Evolutionary conservation across 2,797 vertebrate species (phyloP).

Genomic region (Trachurus trachurus): DNA sequence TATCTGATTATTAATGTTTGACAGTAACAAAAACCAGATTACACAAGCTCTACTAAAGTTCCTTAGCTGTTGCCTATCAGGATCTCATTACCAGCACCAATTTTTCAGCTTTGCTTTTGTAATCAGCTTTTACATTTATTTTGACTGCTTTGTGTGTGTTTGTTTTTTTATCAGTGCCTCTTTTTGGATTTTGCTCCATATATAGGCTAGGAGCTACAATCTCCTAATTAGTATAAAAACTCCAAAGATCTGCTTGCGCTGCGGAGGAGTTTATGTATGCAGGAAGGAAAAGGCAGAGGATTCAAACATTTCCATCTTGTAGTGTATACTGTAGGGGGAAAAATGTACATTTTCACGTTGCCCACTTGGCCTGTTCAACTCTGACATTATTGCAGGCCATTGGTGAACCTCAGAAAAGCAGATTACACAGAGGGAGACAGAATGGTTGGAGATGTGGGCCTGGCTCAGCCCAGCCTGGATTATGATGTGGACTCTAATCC

Average conservation of each 20-base stretch:
- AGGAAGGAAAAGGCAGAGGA: constrained; percentile 3
- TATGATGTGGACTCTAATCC: constrained; percentile 81
- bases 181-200: no score
- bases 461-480: constrained; percentile 71
- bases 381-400: constrained; percentile 50
- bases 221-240: not conserved
- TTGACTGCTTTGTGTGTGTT: not conserved
- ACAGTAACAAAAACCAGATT: no score
- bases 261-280: not conserved
- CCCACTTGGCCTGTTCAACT: constrained; percentile 24
- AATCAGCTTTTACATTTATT: not conserved
- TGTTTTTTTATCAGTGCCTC: no score
- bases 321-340: not conserved
- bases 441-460: constrained; percentile 58
- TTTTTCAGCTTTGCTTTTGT: not conserved
- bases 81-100: not conserved
- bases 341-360: constrained; percentile 5
- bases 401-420: constrained; percentile 72
- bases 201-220: not conserved
- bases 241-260: not conserved
- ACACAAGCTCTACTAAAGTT: not conserved
- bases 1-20: not conserved
- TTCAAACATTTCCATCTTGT: not conserved
- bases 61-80: not conserved
- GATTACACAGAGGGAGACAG: constrained; percentile 73